These are phyloP conservation scores for Drosophila atripex DNA, from an alignment of 2,888 invertebrate genomes.

Conservation along the genomic window DNA sequence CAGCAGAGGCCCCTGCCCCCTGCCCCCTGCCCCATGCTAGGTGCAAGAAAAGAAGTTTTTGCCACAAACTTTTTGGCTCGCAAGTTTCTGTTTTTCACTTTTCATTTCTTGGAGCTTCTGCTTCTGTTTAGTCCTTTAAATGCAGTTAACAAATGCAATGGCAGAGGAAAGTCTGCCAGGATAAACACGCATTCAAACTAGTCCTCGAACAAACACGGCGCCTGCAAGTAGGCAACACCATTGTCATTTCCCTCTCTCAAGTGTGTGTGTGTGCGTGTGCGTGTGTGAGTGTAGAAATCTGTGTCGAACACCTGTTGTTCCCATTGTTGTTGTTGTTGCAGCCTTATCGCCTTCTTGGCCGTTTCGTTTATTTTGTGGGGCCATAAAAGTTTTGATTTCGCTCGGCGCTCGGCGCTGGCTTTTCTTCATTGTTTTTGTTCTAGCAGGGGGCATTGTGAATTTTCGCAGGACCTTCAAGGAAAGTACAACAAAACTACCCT, in stretches of 20 bases:
- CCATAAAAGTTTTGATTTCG: constrained; percentile 59
- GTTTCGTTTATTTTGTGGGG: constrained; percentile 40
- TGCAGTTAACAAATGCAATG: constrained; percentile 45
- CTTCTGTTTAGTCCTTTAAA: constrained; percentile 33
- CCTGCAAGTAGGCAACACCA: constrained; percentile 59
- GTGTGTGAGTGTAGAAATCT: constrained; percentile 25
- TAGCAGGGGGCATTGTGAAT: background rate
- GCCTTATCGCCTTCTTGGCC: constrained; percentile 37
- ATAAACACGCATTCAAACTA: constrained; percentile 27
- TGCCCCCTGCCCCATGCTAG: constrained; percentile 42
- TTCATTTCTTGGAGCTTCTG: constrained; percentile 47
- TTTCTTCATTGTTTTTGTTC: constrained; percentile 23
- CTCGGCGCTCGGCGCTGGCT: constrained; percentile 30
- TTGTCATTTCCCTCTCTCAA: constrained; percentile 34
- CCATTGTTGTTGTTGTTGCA: constrained; percentile 39
- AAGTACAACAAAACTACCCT: background rate
- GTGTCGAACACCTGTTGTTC: constrained; percentile 71
- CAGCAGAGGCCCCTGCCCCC: constrained; percentile 1
- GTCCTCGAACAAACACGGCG: constrained; percentile 5
- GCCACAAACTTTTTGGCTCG: constrained; percentile 60
- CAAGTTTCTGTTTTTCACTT: constrained; percentile 60
- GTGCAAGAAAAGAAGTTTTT: constrained; percentile 58
- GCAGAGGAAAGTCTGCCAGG: constrained; percentile 15
- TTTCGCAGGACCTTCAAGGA: background rate
- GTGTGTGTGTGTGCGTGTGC: constrained; percentile 9